Base-by-base conservation (phyloP, 1,140 invertebrate species). In the Bombus picipes region DNA sequence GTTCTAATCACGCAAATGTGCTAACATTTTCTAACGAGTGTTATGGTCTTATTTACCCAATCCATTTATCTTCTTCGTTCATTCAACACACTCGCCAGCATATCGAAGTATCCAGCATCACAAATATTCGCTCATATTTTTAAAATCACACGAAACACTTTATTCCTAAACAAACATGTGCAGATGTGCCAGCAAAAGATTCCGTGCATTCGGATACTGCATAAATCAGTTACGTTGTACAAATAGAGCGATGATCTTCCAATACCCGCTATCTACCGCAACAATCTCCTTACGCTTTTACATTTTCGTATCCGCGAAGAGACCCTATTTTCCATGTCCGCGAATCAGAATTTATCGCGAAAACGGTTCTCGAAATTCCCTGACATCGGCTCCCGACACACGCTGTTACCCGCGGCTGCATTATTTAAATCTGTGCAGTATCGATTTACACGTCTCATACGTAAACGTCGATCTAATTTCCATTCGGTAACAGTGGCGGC, bases 401-500 rank as follows among this genome's bases (percentile, higher is more conserved):
- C 66, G 37, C 22, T 37, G 25, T n/a, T 34, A 18, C 15, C 22
- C 34, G 32, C 39, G 8, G 22, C 32, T 22, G 37, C 53, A 57
- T 72, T 70, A 79, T 72, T 71, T 71, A 43, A 71, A 79, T 70
- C 53, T 37, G 75, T 12, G 13, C n/a, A 32, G 59, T 62, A 86
- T 88, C 78, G 78, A 81, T 77, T 88, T 66, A 84, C 83, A 72
- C 86, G 39, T 76, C 74, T 84, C 65, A 65, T 37, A 59, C 70
- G 83, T 78, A 79, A 81, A 87, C 75, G 88, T 81, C 78, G 89
- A 73, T 89, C 88, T 91, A 92, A 94, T 94, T 94, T 94, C 91
- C 92, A 94, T 94, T 92, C 89, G 87, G 57, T 37, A 41, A 5
- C 88, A 90, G 89, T 79, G 90, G 57, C 34, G 85, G 73, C 84